Conservation (phyloP, 2,113 vertebrate genomes). For the Narcine bancroftii region DNA sequence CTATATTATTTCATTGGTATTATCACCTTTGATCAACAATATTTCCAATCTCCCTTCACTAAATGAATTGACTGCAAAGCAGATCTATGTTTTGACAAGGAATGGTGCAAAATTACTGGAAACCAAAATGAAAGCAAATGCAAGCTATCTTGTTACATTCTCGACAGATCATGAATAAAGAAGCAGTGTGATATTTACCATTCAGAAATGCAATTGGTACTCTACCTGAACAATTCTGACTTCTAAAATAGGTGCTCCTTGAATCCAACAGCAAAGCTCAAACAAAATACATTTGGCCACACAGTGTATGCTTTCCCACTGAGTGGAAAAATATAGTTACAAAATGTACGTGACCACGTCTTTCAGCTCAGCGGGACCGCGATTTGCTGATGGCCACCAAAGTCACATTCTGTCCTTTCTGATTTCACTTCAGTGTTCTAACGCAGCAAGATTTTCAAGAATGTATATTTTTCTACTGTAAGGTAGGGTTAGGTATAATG, state of each 20-base stretch:
- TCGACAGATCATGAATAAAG: too few relatives aligned
- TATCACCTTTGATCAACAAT: background rate
- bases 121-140: background rate
- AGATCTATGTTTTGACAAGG: background rate
- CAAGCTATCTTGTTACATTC: background rate
- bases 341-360: conserved; percentile 56
- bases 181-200: background rate
- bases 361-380: conserved; percentile 54
- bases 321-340: too few relatives aligned
- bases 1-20: background rate
- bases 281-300: conserved; percentile 19
- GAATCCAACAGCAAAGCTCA: background rate
- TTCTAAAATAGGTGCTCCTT: background rate
- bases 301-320: conserved; percentile 48
- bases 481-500: conserved; percentile 17
- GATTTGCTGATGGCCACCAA: conserved; percentile 52
- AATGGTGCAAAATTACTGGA: background rate
- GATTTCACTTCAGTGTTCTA: too few relatives aligned
- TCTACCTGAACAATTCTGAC: background rate
- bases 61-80: background rate
- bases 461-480: conserved; percentile 19
- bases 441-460: conserved; percentile 33
- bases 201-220: background rate
- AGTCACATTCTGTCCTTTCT: conserved; percentile 48
- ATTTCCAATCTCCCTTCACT: background rate